These are phyloP conservation scores for Hormiphora californensis DNA, from an alignment of 37 sponge, comb jelly and placozoan genomes.

Conservation along the genomic window DNA sequence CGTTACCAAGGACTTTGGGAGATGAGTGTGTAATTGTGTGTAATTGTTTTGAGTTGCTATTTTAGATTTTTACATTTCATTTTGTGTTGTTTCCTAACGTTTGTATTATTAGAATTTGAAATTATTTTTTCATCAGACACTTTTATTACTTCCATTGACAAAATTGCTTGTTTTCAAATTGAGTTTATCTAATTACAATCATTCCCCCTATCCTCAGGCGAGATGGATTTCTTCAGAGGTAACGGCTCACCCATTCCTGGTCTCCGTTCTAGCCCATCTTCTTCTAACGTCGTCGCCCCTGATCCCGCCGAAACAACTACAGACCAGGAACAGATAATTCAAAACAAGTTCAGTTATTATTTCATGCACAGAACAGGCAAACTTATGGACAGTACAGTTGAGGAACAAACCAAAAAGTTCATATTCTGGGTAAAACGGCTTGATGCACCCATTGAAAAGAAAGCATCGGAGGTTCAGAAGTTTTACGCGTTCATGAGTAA, in stretches of 20 bases:
- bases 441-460: neutral
- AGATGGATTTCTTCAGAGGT: neutral
- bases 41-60: too few species aligned
- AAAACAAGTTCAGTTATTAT: neutral
- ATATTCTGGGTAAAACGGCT: neutral
- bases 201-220: neutral
- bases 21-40: too few species aligned
- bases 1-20: too few species aligned
- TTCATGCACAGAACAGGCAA: slow-evolving; percentile 20
- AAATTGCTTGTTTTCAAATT: neutral
- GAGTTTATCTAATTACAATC: neutral
- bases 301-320: too few species aligned
- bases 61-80: too few species aligned
- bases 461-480: neutral
- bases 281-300: too few species aligned
- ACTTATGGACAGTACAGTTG: neutral
- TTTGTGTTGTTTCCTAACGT: too few species aligned
- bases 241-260: neutral
- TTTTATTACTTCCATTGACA: neutral
- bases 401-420: slow-evolving; percentile 11
- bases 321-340: too few species aligned
- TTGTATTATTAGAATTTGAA: too few species aligned
- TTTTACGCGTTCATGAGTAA: slow-evolving; percentile 9
- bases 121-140: neutral
- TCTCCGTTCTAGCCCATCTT: too few species aligned